Evolutionary conservation across 1,140 invertebrate species (phyloP), one percentile per base, ranked within the genome.

Genomic region (Cataglyphis hispanica): DNA sequence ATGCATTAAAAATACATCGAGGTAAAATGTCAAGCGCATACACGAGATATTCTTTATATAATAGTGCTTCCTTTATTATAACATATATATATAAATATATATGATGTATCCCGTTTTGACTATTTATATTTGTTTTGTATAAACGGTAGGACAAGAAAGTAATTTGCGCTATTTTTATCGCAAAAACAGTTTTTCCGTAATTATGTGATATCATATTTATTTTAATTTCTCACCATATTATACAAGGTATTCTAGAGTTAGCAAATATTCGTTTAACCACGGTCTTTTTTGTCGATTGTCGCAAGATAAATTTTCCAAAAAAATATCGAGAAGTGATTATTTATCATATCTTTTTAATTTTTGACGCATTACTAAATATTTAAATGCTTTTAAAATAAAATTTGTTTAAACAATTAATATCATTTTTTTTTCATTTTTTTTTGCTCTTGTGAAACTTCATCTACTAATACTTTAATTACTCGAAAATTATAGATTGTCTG

Each of bases 1-100:
- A 64, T 31, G 10, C 27, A 34, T 50, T 78, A 78, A 78, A 66
- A 78, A 78, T 78, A 78, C 5, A 64, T 66, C 6, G 40, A 46
- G 60, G 50, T 78, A 43, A 78, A 78, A 78, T 78, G 75, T 63
- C 60, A 78, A 11, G 40, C 40, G 22, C 7, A 22, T 31, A 50
- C 64, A 46, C 22, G 27, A 37, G 27, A 37, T 25, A 34, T 50
- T 37, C 27, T 66, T 34, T 50, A 60, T 66, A 34, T 78, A 78
- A 66, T 27, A 46, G 37, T 1, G 13, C 40, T 22, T 66, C 1
- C 37, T 63, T 76, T 76, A 31, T 74, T 74, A 34, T 16, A 8
- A 66, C 50, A 25, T 1, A 13, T 31, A 61, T 58, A 74, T 2
- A 16, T 50, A 50, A 16, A 50, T 16, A 16, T 46, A 46, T 50